Conservation (phyloP, 2,113 vertebrate genomes). For the Romanogobio albipinnatus region DNA sequence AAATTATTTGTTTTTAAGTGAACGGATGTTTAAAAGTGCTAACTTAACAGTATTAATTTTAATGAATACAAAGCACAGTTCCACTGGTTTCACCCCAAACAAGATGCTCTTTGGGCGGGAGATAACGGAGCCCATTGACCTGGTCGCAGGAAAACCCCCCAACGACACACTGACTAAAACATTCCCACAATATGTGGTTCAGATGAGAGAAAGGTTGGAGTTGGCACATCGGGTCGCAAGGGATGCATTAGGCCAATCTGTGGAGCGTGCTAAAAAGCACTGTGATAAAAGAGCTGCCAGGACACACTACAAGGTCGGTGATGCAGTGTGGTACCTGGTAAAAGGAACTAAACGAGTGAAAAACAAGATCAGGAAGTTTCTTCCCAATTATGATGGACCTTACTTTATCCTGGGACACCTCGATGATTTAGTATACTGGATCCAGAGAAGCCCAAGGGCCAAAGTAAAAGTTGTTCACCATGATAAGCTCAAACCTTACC, state of each 20-base stretch:
- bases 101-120: slow-evolving; percentile 42
- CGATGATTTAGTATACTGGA: too few relatives aligned
- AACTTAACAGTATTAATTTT: too few relatives aligned
- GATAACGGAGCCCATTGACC: slow-evolving; percentile 31
- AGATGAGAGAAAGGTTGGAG: too few relatives aligned
- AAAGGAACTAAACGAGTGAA: slow-evolving; percentile 38
- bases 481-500: slow-evolving; percentile 44
- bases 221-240: slow-evolving; percentile 42
- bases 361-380: slow-evolving; percentile 45
- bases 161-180: too few relatives aligned
- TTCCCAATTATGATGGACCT: slow-evolving; percentile 30
- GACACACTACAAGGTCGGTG: slow-evolving; percentile 20
- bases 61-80: slow-evolving; percentile 46
- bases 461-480: too few relatives aligned
- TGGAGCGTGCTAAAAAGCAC: slow-evolving; percentile 32
- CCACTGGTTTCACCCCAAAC: slow-evolving; percentile 31
- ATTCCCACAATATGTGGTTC: too few relatives aligned
- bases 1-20: too few relatives aligned
- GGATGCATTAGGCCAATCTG: slow-evolving; percentile 19
- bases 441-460: slow-evolving; percentile 35
- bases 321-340: slow-evolving; percentile 49
- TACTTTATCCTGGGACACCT: slow-evolving; percentile 42
- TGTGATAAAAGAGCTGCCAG: slow-evolving; percentile 23
- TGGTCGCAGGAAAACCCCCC: slow-evolving; percentile 5
- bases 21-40: too few relatives aligned